These are phyloP conservation scores for Entomobrya proxima DNA, from an alignment of 2,888 invertebrate genomes.

Conservation along the genomic window DNA sequence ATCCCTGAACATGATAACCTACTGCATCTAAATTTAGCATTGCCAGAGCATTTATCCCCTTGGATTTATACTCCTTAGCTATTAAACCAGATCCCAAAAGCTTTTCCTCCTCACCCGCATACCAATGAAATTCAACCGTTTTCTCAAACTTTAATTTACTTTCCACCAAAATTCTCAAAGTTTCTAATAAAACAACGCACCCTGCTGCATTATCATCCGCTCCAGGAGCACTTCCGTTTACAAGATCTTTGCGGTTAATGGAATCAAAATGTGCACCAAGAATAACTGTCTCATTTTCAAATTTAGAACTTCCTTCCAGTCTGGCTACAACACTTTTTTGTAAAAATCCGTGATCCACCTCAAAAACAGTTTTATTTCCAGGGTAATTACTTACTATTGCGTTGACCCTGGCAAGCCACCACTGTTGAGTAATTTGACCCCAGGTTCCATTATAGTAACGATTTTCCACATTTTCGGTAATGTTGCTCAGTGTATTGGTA, in stretches of 20 bases:
- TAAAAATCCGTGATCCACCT: conserved; percentile 24
- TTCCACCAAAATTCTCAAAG: conserved; percentile 27
- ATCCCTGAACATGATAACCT: conserved; percentile 5
- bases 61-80: neutral
- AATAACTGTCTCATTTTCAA: conserved; percentile 39
- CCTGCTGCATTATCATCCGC: conserved; percentile 62
- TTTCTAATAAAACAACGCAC: conserved; percentile 11
- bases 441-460: conserved; percentile 2
- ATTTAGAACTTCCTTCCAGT: conserved; percentile 24
- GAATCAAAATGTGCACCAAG: conserved; percentile 63
- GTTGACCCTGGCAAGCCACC: conserved; percentile 19
- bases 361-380: conserved; percentile 8
- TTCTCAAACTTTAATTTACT: conserved; percentile 19
- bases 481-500: too few relatives aligned
- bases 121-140: too few relatives aligned
- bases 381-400: conserved; percentile 9
- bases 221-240: conserved; percentile 39
- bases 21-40: conserved; percentile 54
- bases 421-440: conserved; percentile 8
- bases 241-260: neutral
- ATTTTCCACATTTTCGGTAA: too few relatives aligned
- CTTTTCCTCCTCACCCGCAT: conserved; percentile 57
- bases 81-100: conserved; percentile 40
- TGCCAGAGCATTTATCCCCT: neutral
- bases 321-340: conserved; percentile 55